phyloP scores from a whole-genome alignment of 2,888 invertebrate genomes.

The Drosophila antonietae region DNA sequence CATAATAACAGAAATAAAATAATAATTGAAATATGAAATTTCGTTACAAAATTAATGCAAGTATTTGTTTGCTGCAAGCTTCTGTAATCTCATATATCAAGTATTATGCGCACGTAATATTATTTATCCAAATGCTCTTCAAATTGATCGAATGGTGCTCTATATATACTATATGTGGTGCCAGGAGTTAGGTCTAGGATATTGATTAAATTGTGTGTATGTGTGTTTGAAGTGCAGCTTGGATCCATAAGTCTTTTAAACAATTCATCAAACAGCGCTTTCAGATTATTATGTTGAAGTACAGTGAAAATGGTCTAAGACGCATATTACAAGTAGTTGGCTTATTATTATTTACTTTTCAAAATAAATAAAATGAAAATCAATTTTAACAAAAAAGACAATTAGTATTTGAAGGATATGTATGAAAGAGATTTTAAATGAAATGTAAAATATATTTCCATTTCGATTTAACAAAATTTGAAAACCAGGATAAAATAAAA shows the following conservation, averaged over 20 bases:
- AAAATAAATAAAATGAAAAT: neutral
- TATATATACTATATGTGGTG: constrained; percentile 32
- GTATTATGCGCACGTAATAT: constrained; percentile 17
- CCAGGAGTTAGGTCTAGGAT: constrained; percentile 56
- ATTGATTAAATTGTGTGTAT: constrained; percentile 17
- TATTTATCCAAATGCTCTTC: constrained; percentile 40
- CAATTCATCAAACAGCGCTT: neutral
- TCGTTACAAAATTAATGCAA: neutral
- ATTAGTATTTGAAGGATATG: too few relatives aligned
- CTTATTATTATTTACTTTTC: neutral
- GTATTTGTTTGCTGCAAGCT: constrained; percentile 26
- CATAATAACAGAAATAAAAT: neutral
- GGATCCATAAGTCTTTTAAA: constrained; percentile 32
- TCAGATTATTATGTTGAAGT: neutral
- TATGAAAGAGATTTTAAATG: too few relatives aligned
- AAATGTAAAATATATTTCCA: too few relatives aligned
- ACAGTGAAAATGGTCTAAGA: constrained; percentile 9
- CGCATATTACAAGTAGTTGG: neutral
- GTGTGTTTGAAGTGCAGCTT: constrained; percentile 37
- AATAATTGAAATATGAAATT: constrained; percentile 2
- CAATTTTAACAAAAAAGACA: neutral
- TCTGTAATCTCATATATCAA: constrained; percentile 42
- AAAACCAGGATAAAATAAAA: too few relatives aligned
- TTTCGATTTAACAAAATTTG: too few relatives aligned
- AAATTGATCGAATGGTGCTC: constrained; percentile 27